Evolutionary conservation across 2,888 invertebrate species (phyloP), one percentile per base, ranked within the genome.

Genomic region (Cabera pusaria): DNA sequence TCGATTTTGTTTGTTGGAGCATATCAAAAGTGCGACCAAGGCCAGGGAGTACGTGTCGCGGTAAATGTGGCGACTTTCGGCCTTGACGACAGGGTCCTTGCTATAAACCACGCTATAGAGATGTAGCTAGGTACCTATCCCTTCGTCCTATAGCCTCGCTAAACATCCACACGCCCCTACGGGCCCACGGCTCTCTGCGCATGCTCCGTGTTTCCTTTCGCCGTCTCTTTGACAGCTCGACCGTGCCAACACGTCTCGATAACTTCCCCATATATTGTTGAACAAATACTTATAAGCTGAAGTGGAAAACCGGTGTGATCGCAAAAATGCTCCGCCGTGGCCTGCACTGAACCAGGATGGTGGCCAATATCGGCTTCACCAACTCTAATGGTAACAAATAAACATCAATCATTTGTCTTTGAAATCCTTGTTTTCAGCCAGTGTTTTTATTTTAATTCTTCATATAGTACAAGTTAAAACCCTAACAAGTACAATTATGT

Each of bases 351-450:
- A 48, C 58, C 67, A 86, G 64, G 44, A 88, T 88, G 87, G 83
- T 88, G 64, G 79, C 86, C 50, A 87, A 75, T 66, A 71, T 77
- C 64, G 84, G 84, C 70, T 71, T 65, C 64, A 66, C 79, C 68
- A 82, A 70, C 58, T 65, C 85, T 46, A 87, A 85, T 85, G 88
- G 87, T 88, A 83, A 47, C 19, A 20, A 46, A 39, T 16, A 42
- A 77, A 77, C 67, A 72, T 12, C 16, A 20, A 35, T 39, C 21
- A 18, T 29, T 37, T 24, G 9, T 25, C 21, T 27, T 19, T 10
- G 7, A 6, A 22, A 26, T 4, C 5, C 35, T 22, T 35, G 12
- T 35, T 37, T 48, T 17, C 24, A 34, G 20, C 33, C 14, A 32
- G 19, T 40, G 33, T 34, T 33, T 19, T 29, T 21, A 8, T 29